Evolutionary conservation across 2,888 invertebrate genomes (phyloP).

Genomic region (Belgica antarctica): DNA sequence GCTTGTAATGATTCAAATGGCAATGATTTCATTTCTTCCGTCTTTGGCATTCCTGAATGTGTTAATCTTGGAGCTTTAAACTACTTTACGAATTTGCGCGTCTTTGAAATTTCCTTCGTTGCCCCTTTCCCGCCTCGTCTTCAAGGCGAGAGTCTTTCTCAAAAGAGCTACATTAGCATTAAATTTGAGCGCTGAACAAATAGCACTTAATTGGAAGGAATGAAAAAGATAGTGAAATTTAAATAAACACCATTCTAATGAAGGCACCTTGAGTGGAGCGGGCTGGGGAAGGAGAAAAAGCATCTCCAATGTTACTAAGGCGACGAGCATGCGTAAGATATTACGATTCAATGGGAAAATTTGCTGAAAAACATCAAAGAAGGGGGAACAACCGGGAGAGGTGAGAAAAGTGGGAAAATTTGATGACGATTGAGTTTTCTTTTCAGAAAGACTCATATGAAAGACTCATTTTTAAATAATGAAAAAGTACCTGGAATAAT

Average conservation of each 20-base stretch:
- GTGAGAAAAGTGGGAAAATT: not conserved
- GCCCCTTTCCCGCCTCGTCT: not conserved
- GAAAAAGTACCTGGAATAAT: too few species aligned
- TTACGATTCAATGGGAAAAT: not conserved
- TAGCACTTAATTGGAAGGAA: constrained; percentile 36
- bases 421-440: not conserved
- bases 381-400: not conserved
- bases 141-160: not conserved
- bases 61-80: not conserved
- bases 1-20: not conserved
- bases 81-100: not conserved
- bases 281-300: not conserved
- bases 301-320: constrained; percentile 37
- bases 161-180: not conserved
- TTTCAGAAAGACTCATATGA: not conserved
- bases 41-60: too few species aligned
- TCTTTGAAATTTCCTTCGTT: not conserved
- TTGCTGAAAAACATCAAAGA: too few species aligned
- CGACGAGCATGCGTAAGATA: constrained; percentile 41
- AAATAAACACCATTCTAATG: constrained; percentile 42
- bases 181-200: constrained; percentile 33
- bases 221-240: constrained; percentile 36
- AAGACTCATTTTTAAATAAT: too few species aligned
- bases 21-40: not conserved
- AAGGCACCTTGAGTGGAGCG: constrained; percentile 25